phyloP scores from a whole-genome alignment of 2,797 vertebrate species.

The Cuniculus paca region DNA sequence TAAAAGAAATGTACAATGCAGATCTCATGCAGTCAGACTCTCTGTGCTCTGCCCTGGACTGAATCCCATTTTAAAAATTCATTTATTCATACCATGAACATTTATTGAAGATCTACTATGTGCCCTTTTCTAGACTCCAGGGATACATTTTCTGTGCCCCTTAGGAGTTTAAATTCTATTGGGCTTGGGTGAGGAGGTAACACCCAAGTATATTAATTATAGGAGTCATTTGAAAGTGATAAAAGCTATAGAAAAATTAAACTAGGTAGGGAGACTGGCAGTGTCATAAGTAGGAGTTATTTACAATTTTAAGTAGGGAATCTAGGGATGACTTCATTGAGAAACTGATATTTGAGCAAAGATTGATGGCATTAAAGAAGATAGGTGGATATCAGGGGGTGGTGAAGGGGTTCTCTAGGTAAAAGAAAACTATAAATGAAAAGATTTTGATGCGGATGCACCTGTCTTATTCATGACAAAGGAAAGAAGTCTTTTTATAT shows the following conservation, averaged over 20 bases:
- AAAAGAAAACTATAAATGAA: background rate
- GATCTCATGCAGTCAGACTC: background rate
- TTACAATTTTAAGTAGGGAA: conserved; percentile 46
- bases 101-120: conserved; percentile 25
- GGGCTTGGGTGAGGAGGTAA: background rate
- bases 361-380: conserved; percentile 2
- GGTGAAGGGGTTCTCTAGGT: background rate
- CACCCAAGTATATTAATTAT: conserved; percentile 19
- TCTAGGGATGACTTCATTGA: background rate
- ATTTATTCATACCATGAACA: conserved; percentile 29
- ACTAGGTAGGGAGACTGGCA: background rate
- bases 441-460: conserved; percentile 21
- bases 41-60: background rate
- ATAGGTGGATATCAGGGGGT: background rate
- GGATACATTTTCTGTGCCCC: background rate
- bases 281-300: conserved; percentile 11
- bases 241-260: conserved; percentile 45
- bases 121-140: background rate
- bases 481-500: conserved; percentile 13
- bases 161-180: conserved; percentile 23
- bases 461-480: conserved; percentile 55
- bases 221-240: conserved; percentile 19
- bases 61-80: conserved; percentile 32
- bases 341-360: conserved; percentile 50
- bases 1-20: conserved; percentile 32